These are phyloP conservation scores for Drosophila subsilvestris DNA, from an alignment of 2,888 invertebrate genomes.

Conservation along the genomic window DNA sequence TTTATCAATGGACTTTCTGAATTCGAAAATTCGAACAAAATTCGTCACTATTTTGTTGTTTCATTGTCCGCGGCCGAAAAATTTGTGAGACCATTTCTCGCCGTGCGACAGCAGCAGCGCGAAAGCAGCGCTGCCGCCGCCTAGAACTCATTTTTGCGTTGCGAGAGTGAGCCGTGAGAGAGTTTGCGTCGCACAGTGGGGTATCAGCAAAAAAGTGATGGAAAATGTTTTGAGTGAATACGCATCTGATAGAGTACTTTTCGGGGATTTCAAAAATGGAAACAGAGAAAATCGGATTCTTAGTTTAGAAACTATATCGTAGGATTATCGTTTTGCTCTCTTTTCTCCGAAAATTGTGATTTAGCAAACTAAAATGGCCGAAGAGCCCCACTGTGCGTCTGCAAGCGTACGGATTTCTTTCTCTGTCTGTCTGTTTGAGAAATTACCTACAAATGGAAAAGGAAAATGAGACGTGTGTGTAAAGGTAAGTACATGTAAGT, in stretches of 20 bases:
- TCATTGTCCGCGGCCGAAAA: background rate
- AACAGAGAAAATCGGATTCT: background rate
- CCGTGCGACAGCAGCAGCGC: too few relatives aligned
- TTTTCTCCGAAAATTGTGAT: background rate
- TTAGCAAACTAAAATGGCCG: background rate
- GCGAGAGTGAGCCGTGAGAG: too few relatives aligned
- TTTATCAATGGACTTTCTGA: background rate
- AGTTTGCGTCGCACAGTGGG: background rate
- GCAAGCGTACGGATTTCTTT: conserved; percentile 21
- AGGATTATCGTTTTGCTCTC: too few relatives aligned
- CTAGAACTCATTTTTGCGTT: background rate
- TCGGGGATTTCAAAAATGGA: background rate
- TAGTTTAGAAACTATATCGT: too few relatives aligned
- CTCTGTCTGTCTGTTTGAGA: conserved; percentile 35
- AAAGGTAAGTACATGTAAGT: conserved; percentile 42
- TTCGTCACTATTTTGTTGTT: background rate
- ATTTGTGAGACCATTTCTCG: background rate
- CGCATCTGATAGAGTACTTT: too few relatives aligned
- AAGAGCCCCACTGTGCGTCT: background rate
- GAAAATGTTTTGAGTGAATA: background rate
- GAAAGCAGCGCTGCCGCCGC: too few relatives aligned
- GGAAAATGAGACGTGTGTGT: conserved; percentile 54
- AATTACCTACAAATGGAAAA: conserved; percentile 61
- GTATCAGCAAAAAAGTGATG: background rate
- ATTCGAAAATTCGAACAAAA: background rate